These are phyloP conservation scores for Monodelphis domestica DNA, from an alignment of 2,797 vertebrate species.

Conservation along the genomic window DNA sequence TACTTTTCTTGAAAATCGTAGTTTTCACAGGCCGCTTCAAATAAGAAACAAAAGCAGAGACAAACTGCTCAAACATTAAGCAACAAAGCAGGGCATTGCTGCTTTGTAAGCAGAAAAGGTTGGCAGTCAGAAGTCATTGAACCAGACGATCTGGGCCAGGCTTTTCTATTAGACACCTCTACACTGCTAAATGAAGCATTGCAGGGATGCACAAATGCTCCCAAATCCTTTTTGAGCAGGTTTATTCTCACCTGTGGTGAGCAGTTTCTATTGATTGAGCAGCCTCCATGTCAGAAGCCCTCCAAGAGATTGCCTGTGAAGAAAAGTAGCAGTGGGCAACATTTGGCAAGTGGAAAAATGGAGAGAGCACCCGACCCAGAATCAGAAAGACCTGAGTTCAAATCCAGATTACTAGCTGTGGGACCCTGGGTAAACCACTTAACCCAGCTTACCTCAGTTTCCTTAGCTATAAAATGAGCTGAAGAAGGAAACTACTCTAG, in stretches of 20 bases:
- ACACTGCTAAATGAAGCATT: not conserved
- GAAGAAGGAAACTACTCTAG: too few species aligned
- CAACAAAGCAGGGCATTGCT: slow-evolving; percentile 35
- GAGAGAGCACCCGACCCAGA: too few species aligned
- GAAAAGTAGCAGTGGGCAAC: not conserved
- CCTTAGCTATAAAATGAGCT: too few species aligned
- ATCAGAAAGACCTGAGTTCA: too few species aligned
- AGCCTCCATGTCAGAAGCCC: not conserved
- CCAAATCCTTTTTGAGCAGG: not conserved
- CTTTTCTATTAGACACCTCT: not conserved
- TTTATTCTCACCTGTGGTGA: not conserved
- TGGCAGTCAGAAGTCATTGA: slow-evolving; percentile 3
- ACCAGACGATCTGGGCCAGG: not conserved
- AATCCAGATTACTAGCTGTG: too few species aligned
- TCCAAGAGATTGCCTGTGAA: not conserved
- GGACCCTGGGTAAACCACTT: too few species aligned
- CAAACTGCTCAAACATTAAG: slow-evolving; percentile 48
- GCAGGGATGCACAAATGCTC: not conserved
- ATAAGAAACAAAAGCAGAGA: slow-evolving; percentile 46
- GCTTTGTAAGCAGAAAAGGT: slow-evolving; percentile 54
- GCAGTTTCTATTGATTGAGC: not conserved
- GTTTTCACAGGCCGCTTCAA: slow-evolving; percentile 14
- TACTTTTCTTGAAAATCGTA: slow-evolving; percentile 12
- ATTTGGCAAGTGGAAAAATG: not conserved
- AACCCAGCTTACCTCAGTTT: too few species aligned